phyloP scores from a whole-genome alignment of 2,113 vertebrate species.

The Sciurus niger region DNA sequence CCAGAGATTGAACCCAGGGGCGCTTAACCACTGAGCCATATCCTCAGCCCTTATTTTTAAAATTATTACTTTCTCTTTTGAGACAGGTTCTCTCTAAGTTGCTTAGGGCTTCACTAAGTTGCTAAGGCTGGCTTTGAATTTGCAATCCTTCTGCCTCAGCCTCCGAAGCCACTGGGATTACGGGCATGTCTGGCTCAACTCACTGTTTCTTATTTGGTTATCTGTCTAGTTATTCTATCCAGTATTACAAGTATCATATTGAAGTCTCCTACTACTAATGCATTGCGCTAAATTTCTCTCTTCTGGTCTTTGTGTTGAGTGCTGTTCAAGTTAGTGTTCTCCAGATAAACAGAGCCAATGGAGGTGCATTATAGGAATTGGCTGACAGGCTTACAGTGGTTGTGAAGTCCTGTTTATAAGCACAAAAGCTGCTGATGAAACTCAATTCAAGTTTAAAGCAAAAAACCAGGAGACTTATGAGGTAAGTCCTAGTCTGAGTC shows the following conservation, averaged over 20 bases:
- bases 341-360: neutral
- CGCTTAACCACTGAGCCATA: too few species aligned
- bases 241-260: neutral
- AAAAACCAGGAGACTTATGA: neutral
- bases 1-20: too few species aligned
- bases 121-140: too few species aligned
- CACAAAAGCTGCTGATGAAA: neutral
- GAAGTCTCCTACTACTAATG: neutral
- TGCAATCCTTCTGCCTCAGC: too few species aligned
- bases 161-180: too few species aligned
- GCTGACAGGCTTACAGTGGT: neutral
- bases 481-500: neutral
- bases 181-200: too few species aligned
- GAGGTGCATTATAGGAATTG: neutral
- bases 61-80: too few species aligned
- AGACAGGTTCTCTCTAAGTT: too few species aligned
- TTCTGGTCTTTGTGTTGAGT: neutral
- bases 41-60: too few species aligned
- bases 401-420: neutral
- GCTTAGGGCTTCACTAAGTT: too few species aligned
- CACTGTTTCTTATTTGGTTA: neutral
- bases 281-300: neutral
- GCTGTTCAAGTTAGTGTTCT: neutral
- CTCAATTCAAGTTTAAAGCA: neutral
- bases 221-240: neutral